Percentiles rank a stretch among this genome's conserved stretches.
Evolutionary conservation across 2,113 vertebrate genomes (phyloP).

Genomic region (Hirundichthys speculiger): DNA sequence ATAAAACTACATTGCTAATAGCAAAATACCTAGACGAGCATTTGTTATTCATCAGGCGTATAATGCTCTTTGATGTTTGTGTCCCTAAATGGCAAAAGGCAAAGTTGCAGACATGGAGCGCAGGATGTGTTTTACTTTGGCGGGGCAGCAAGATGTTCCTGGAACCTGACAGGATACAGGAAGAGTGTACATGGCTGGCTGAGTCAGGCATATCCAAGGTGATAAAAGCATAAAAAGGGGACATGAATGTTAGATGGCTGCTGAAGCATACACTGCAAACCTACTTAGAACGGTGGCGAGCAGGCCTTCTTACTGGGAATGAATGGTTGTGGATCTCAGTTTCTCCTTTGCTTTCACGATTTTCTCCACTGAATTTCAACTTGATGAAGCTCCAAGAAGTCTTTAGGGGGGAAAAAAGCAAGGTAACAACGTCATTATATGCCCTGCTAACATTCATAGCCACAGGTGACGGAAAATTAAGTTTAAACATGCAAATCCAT

Average conservation of each 20-base stretch:
- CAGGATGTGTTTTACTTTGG: conserved; percentile 64
- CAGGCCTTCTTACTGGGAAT: conserved; percentile 65
- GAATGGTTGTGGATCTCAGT: conserved; percentile 59
- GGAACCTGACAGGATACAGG: conserved; percentile 65
- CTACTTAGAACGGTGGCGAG: conserved; percentile 72
- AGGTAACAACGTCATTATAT: conserved; percentile 26
- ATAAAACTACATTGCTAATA: not conserved
- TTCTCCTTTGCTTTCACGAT: conserved; percentile 33
- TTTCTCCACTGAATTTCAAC: conserved; percentile 47
- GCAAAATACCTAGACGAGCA: conserved; percentile 1
- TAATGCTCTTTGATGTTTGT: conserved; percentile 54
- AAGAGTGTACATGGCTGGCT: conserved; percentile 65
- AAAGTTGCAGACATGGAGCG: conserved; percentile 25
- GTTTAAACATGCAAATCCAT: conserved; percentile 43
- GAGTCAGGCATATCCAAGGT: conserved; percentile 74
- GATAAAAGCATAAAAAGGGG: conserved; percentile 85
- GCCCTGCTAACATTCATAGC: conserved; percentile 13
- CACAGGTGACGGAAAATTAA: conserved; percentile 37
- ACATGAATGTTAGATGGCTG: conserved; percentile 80
- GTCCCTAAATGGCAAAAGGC: conserved; percentile 67
- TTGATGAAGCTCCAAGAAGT: conserved; percentile 59
- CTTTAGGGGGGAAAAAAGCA: conserved; percentile 41
- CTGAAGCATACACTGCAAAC: conserved; percentile 73
- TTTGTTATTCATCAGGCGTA: conserved; percentile 49
- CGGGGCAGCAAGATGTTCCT: conserved; percentile 57